These are phyloP conservation scores for Harpagifer antarcticus DNA, from an alignment of 2,797 vertebrate genomes.

Conservation along the genomic window DNA sequence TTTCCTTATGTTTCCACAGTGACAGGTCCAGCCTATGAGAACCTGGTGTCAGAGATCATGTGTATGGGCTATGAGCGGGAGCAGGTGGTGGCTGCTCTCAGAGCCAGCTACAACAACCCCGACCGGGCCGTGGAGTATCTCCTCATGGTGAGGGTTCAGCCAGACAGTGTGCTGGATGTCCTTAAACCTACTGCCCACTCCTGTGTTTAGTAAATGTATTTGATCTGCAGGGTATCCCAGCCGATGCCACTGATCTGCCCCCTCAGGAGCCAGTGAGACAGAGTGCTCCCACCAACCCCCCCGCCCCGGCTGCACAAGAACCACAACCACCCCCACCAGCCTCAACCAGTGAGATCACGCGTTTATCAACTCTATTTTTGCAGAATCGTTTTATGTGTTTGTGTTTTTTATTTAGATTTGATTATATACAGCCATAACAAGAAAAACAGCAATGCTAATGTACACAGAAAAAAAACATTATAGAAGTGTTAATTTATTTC, in stretches of 20 bases:
- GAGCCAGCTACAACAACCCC: constrained; percentile 87
- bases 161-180: background rate
- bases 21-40: constrained; percentile 86
- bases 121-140: constrained; percentile 88
- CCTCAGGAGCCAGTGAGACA: constrained; percentile 72
- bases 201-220: constrained; percentile 19
- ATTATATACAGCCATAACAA: too few relatives aligned
- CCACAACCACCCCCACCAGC: constrained; percentile 63
- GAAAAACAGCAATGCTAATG: too few relatives aligned
- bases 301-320: constrained; percentile 53
- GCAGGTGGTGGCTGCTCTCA: constrained; percentile 82
- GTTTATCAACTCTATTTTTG: background rate
- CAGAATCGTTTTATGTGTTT: too few relatives aligned
- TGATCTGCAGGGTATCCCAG: constrained; percentile 80
- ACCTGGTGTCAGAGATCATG: constrained; percentile 87
- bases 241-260: constrained; percentile 73
- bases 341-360: constrained; percentile 65
- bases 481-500: too few relatives aligned
- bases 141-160: constrained; percentile 79
- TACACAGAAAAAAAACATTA: too few relatives aligned
- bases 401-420: too few relatives aligned
- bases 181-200: background rate
- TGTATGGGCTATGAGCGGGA: constrained; percentile 87
- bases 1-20: constrained; percentile 64
- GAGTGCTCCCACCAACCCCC: constrained; percentile 51